Base-by-base conservation (phyloP, 2,888 invertebrate genomes). In the Caenorhabditis macrosperma region DNA sequence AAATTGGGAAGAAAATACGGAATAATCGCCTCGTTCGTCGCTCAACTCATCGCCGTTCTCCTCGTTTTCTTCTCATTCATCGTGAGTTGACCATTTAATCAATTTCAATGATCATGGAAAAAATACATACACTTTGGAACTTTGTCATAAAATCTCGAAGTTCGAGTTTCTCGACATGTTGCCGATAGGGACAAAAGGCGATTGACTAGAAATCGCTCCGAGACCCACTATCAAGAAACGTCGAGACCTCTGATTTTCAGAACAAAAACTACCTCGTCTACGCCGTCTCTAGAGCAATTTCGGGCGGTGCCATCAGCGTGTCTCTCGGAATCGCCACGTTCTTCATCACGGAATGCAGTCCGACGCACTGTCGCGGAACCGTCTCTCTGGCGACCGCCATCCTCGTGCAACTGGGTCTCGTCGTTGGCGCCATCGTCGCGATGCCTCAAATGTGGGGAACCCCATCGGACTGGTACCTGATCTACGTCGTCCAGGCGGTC, bases 321-420 rank as follows among this genome's bases (percentile, higher is more conserved):
- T 78, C 80, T 12, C 52, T 88, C 2, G 86, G 86, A 9, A 81
- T 81, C 24, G 72, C 67, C 12, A 81, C 78, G 17, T 71, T 86
- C 24, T 86, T 72, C 75, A 74, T 86, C 20, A 82, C 84, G 15
- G 86, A 86, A 46, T 82, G 83, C 78, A 84, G 85, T 63, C 88
- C 88, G 3, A 67, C 81, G 3, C 35, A 52, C 30, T 83, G 86
- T 30, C 85, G 88, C 10, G 88, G 88, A 22, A 55, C 78, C 12
- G 79, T 88, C 22, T 79, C 83, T 7, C 82, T 88, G 69, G 78
- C 85, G 0, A 87, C 86, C 6, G 88, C 85, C 15, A 64, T 88
- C 20, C 60, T 84, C 66, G 75, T 88, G 30, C 87, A 88, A 63
- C 9, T 82, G 3, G 86, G 85, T 10, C 55, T 85, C 9, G 79